Evolutionary conservation across 2,797 vertebrate species (phyloP).

Genomic region (Notolabrus celidotus): DNA sequence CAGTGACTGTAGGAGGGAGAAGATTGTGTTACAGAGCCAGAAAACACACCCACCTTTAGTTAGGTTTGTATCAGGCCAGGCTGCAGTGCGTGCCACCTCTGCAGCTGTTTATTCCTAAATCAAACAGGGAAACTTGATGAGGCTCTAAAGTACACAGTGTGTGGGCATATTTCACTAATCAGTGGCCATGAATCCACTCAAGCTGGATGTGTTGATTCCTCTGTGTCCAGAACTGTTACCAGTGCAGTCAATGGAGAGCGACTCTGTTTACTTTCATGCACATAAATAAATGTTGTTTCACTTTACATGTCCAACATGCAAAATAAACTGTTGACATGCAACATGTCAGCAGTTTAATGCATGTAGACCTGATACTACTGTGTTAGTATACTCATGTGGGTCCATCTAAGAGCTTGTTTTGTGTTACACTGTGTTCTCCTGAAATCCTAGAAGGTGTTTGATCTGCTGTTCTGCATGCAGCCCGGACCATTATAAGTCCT

Average conservation of each 20-base stretch:
- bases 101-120: constrained; percentile 83
- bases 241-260: constrained; percentile 5
- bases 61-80: constrained; percentile 56
- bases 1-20: constrained; percentile 28
- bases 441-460: constrained; percentile 75
- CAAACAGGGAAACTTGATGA: constrained; percentile 73
- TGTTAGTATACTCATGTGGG: constrained; percentile 21
- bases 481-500: constrained; percentile 62
- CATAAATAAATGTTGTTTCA: constrained; percentile 21
- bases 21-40: constrained; percentile 57
- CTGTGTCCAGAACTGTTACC: constrained; percentile 16
- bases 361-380: constrained; percentile 7
- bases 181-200: constrained; percentile 34
- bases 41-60: constrained; percentile 61
- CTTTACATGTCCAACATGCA: not conserved
- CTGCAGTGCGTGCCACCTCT: constrained; percentile 54
- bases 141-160: constrained; percentile 52
- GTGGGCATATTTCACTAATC: constrained; percentile 55
- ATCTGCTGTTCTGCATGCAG: constrained; percentile 66
- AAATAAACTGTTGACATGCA: constrained; percentile 19
- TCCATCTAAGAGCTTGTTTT: constrained; percentile 56
- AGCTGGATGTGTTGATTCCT: constrained; percentile 26
- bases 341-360: not conserved
- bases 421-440: constrained; percentile 47
- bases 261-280: constrained; percentile 13